Evolutionary conservation across 2,113 vertebrate genomes (phyloP), one percentile per base, ranked within the genome.

Genomic region (Aegotheles bennettii): DNA sequence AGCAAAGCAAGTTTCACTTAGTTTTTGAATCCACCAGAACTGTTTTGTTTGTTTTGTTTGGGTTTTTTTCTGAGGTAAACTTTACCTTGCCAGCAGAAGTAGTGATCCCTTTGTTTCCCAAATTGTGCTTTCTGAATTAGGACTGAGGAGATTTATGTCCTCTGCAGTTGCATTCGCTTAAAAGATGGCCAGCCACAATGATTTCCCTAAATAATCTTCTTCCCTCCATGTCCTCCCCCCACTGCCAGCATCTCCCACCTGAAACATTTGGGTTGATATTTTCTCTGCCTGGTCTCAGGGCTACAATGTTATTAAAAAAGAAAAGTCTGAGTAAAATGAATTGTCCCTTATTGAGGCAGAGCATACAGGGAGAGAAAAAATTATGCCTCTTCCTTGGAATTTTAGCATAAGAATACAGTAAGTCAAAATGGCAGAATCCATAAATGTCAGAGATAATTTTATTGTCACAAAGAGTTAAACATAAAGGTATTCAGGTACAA

Each of bases 391-490:
- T 87, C 75, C 25, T 63, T 80, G 56, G 64, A 94, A 71, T 92
- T 93, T 96, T 90, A 92, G 14, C 79, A 94, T 95, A 93, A 95
- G 50, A 84, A 85, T 87, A 92, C 61, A 80, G 36, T 80, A 90
- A 94, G 50, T 68, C 64, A 93, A 96, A 97, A 87, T 71, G 68
- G 43, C 79, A 92, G 43, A 23, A 31, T 78, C 73, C 65, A 60
- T 92, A 96, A 97, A 96, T 92, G 84, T 87, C 89, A 95, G 35
- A 45, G 21, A 77, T 8, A 56, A 78, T 92, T 89, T 94, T 93
- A 93, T 74, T 86, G 80, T 40, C 71, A 75, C 68, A 94, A 92
- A 96, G 86, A 96, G 90, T 96, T 96, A 96, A 96, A 87, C 50
- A 54, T 79, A 45, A 90, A 84, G 69, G 57, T 78, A 91, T 33